Evolutionary conservation across 2,888 invertebrate species (phyloP), one percentile per base, ranked within the genome.

Genomic region (Anoplius nigerrimus): DNA sequence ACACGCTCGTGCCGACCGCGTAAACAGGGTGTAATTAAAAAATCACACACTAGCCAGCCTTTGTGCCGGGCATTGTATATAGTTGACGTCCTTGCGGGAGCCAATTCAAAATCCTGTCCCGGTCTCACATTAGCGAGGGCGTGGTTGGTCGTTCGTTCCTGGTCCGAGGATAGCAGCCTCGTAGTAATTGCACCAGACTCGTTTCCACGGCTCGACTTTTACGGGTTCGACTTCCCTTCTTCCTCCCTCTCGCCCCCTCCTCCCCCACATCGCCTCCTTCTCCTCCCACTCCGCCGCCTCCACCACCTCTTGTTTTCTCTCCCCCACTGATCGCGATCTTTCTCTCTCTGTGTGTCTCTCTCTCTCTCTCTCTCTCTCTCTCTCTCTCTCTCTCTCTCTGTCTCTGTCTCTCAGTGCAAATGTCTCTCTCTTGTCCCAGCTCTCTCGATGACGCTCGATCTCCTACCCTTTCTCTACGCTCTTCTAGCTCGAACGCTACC

Each of bases 71-170:
- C 69, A 78, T 81, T 75, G 77, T 75, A 61, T 69, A 58, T 81
- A 84, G 86, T 82, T 81, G 87, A 84, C 85, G 87, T 87, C 87
- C 87, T 87, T 87, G 87, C 85, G 76, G 72, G 11, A 73, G 79
- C 81, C 84, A 85, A 85, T 85, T 85, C 83, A 79, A 84, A 83
- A 83, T 83, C 83, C 82, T 80, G 83, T 85, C 81, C 80, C 77
- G 77, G 79, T 82, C 79, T 84, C 84, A 80, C 82, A 84, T 84
- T 85, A 86, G 84, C 82, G 86, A 86, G 85, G 86, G 86, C 86
- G 86, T 86, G 86, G 86, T 86, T 82, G 78, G 68, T 72, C 72
- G 80, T 72, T 82, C 76, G 80, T 79, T 79, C 77, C 80, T 79
- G 78, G 74, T 77, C 72, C 79, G 79, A 81, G 80, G 81, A 81